A percentile compares a stretch with the other conserved stretches of the same genome.
Evolutionary conservation across 2,797 vertebrate species (phyloP).

Genomic region (Poecilia velifera): DNA sequence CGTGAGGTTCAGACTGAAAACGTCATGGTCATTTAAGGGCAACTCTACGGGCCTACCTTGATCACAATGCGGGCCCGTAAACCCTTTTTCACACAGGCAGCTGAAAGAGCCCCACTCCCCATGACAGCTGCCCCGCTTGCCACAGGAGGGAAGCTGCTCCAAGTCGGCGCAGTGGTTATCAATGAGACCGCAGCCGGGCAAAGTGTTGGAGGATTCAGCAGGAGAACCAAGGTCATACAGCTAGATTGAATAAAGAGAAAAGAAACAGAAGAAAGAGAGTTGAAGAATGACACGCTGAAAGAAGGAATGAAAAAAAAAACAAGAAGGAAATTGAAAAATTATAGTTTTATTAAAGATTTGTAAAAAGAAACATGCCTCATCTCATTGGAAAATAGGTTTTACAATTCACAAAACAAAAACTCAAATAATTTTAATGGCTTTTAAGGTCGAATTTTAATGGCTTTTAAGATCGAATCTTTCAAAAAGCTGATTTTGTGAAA

Average conservation of each 20-base stretch:
- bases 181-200: conserved; percentile 81
- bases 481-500: not conserved
- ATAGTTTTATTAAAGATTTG: not conserved
- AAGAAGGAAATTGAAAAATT: no score
- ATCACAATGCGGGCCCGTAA: conserved; percentile 75
- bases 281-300: conserved; percentile 2
- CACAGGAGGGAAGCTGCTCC: conserved; percentile 80
- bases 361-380: conserved; percentile 1
- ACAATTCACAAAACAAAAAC: no score
- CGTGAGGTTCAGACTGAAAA: conserved; percentile 32
- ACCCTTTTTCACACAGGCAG: conserved; percentile 84
- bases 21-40: conserved; percentile 12
- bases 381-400: no score
- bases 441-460: no score
- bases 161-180: conserved; percentile 82
- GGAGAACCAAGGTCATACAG: conserved; percentile 87
- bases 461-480: not conserved
- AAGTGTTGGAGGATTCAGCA: conserved; percentile 81
- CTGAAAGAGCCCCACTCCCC: conserved; percentile 81
- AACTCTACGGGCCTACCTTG: conserved; percentile 50
- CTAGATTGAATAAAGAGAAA: conserved; percentile 64
- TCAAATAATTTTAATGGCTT: no score
- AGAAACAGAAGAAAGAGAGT: conserved; percentile 5
- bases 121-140: conserved; percentile 81
- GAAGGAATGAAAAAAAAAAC: not conserved